These are phyloP conservation scores for Austrolebias charrua DNA, from an alignment of 2,797 vertebrate genomes.

Conservation along the genomic window DNA sequence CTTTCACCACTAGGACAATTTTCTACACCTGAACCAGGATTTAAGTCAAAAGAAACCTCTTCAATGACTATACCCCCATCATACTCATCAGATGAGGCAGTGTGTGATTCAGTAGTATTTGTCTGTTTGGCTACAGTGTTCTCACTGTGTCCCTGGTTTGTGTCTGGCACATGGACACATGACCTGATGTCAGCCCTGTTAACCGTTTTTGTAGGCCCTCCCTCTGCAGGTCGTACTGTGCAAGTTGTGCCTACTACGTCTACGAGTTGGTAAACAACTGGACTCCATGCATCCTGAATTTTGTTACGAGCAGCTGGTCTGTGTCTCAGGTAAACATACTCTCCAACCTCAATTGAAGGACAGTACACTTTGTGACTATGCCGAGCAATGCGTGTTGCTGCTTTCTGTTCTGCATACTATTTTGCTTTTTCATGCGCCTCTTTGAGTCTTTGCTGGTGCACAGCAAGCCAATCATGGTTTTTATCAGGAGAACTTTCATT, in stretches of 20 bases:
- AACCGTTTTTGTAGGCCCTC: too few species aligned
- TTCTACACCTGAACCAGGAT: constrained; percentile 1
- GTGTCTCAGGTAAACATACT: background rate
- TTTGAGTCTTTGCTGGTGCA: constrained; percentile 7
- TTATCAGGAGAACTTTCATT: too few species aligned
- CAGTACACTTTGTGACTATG: too few species aligned
- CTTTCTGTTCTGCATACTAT: constrained; percentile 3
- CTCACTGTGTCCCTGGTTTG: too few species aligned
- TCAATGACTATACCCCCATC: background rate
- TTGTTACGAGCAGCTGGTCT: constrained; percentile 1
- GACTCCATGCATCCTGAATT: too few species aligned
- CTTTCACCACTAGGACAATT: background rate
- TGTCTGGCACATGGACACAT: too few species aligned
- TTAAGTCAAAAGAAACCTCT: too few species aligned
- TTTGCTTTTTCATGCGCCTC: background rate
- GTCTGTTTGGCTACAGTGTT: too few species aligned
- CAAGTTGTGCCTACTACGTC: background rate
- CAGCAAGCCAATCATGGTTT: background rate
- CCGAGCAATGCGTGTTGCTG: too few species aligned
- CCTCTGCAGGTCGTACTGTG: background rate
- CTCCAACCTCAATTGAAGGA: too few species aligned
- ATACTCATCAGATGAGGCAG: background rate
- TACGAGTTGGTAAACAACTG: background rate
- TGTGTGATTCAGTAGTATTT: too few species aligned
- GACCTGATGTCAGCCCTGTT: too few species aligned